Percentiles rank a stretch among this genome's conserved stretches.
Conservation (phyloP, 2,797 vertebrate genomes). For the Poeciliopsis turneri region DNA sequence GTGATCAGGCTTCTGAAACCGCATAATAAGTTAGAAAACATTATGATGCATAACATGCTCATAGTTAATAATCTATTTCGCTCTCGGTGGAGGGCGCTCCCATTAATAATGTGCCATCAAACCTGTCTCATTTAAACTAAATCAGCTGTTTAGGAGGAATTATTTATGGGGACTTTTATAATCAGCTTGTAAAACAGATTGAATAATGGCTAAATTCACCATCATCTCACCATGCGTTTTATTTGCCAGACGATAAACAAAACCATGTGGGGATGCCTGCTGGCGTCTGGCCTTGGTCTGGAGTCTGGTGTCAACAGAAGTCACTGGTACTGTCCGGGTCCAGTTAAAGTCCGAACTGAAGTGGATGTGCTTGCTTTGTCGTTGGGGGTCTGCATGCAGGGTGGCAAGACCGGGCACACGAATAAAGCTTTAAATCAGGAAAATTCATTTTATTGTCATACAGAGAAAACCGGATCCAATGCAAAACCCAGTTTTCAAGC, state of each 20-base stretch:
- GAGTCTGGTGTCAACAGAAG: neutral
- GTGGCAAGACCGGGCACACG: no score
- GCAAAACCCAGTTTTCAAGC: neutral
- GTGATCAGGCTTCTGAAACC: conserved; percentile 23
- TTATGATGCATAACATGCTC: conserved; percentile 30
- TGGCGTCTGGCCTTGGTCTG: neutral
- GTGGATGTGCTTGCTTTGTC: neutral
- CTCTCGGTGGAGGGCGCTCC: conserved; percentile 14
- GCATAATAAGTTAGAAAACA: conserved; percentile 33
- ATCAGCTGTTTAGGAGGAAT: conserved; percentile 29
- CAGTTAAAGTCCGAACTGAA: neutral
- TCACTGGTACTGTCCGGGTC: neutral
- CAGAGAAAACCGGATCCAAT: neutral
- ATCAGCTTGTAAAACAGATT: conserved; percentile 10
- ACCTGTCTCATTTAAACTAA: conserved; percentile 30
- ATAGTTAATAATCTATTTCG: conserved; percentile 33
- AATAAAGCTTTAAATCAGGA: neutral
- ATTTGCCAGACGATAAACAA: neutral
- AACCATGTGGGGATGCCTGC: neutral
- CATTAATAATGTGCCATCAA: conserved; percentile 30
- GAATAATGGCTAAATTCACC: neutral
- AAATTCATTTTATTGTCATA: neutral
- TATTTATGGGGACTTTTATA: conserved; percentile 13
- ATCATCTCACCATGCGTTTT: neutral
- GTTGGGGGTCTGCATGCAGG: neutral